These are phyloP conservation scores for Thryonomys swinderianus DNA, from an alignment of 2,113 vertebrate species.

Conservation along the genomic window DNA sequence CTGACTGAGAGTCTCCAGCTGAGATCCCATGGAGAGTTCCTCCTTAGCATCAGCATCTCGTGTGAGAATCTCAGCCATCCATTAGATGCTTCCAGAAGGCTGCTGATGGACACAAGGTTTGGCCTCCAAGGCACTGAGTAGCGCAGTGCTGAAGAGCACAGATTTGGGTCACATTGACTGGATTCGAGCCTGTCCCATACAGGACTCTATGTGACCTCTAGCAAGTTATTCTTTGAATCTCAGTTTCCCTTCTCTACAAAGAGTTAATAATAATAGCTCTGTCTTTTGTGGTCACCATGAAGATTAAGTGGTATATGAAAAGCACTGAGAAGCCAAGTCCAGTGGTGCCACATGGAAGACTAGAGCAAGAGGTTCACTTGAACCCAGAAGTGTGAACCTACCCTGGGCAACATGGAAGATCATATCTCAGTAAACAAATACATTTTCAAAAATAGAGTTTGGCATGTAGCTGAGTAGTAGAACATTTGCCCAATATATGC, in stretches of 20 bases:
- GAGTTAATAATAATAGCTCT: neutral
- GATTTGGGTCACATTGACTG: neutral
- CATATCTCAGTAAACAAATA: neutral
- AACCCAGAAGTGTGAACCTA: neutral
- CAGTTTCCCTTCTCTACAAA: neutral
- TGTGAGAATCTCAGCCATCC: conserved; percentile 20
- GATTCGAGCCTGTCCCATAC: neutral
- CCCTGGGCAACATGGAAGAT: neutral
- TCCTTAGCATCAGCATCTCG: neutral
- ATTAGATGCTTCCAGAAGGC: conserved; percentile 10
- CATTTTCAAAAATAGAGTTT: neutral
- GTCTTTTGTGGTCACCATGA: neutral
- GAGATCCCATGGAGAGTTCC: neutral
- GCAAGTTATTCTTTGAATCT: conserved; percentile 9
- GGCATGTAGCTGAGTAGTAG: neutral
- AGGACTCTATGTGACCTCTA: neutral
- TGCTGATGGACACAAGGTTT: neutral
- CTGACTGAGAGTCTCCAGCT: neutral
- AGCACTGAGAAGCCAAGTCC: neutral
- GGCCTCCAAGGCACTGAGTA: neutral
- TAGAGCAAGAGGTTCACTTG: neutral
- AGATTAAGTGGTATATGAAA: neutral
- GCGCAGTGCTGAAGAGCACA: neutral
- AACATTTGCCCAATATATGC: neutral
- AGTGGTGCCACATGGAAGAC: neutral